These are phyloP conservation scores for Lasius platythorax DNA, from an alignment of 2,888 invertebrate species.

Conservation along the genomic window DNA sequence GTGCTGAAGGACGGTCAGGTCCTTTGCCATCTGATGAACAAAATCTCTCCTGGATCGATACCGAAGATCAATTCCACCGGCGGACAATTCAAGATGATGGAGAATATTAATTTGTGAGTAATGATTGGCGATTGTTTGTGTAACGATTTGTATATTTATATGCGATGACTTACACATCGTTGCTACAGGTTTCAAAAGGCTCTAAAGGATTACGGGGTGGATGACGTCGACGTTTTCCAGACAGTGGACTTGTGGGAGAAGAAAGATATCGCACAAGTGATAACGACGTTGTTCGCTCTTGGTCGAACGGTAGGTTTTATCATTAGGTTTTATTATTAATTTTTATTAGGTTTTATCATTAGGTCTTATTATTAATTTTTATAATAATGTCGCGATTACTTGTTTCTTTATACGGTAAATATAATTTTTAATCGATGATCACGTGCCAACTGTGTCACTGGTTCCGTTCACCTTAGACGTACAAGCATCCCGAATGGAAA, in stretches of 20 bases:
- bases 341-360: constrained; percentile 80
- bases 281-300: constrained; percentile 94
- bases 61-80: constrained; percentile 97
- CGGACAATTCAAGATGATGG: constrained; percentile 99
- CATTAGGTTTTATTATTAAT: background rate
- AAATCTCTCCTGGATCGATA: constrained; percentile 94
- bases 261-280: constrained; percentile 95
- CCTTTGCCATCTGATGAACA: constrained; percentile 98
- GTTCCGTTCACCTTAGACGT: constrained; percentile 88
- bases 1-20: constrained; percentile 96
- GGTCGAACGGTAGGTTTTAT: constrained; percentile 90
- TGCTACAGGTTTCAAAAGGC: constrained; percentile 93
- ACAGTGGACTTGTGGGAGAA: constrained; percentile 98
- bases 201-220: constrained; percentile 94
- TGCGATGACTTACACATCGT: background rate
- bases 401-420: background rate
- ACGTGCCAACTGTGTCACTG: background rate
- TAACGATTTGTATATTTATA: background rate
- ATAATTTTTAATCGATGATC: background rate
- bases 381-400: background rate
- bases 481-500: constrained; percentile 93
- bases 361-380: background rate
- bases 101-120: constrained; percentile 97
- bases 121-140: too few relatives aligned
- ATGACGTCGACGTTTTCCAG: constrained; percentile 97